Evolutionary conservation across 2,797 vertebrate species (phyloP), one percentile per base, ranked within the genome.

Genomic region (Acrossocheilus wenchowensis): DNA sequence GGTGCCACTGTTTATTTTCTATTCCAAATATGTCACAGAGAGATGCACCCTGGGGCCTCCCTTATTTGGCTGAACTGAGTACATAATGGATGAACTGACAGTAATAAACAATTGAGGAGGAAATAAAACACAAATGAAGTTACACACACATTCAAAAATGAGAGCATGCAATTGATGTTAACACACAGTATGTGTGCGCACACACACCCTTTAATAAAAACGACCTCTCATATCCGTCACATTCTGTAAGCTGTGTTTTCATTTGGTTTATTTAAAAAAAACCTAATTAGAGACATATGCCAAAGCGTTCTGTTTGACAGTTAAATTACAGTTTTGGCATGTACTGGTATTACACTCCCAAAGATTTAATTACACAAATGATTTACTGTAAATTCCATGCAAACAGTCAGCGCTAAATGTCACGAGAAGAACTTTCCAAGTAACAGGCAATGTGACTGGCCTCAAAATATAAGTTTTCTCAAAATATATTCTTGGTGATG

Each of bases 1-100:
- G 71, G 68, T 80, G 60, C 30, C 21, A 26, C 43, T 81, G 82
- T 83, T 83, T 80, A 74, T 81, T 81, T 81, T 81, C 48, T 52
- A 75, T 80, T 75, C 48, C 64, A 69, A 81, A 87, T 87, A 68
- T 79, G 74, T 78, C 82, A 82, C 36, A 84, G 48, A 79, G 54
- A 74, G 80, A 74, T 23, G 11, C 23, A 71, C 41, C 86, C 34
- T 17, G 21, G 15, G 83, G 83, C 64, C 2, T 84, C 23, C 64
- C 64, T 78, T 85, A 78, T 85, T 78, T 87, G 12, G 66, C 45
- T 66, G 69, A 72, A 80, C 75, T 19, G 68, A 74, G 77, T 79
- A 80, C 78, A 87, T 80, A 84, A 66, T 73, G 36, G 57, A 84
- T 87, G 34, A 87, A 84, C 36, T 8, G 39, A 80, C 48, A 62